Percentiles rank a stretch among this genome's conserved stretches.
Conservation (phyloP, 2,888 invertebrate genomes). For the Octonoba sinensis region DNA sequence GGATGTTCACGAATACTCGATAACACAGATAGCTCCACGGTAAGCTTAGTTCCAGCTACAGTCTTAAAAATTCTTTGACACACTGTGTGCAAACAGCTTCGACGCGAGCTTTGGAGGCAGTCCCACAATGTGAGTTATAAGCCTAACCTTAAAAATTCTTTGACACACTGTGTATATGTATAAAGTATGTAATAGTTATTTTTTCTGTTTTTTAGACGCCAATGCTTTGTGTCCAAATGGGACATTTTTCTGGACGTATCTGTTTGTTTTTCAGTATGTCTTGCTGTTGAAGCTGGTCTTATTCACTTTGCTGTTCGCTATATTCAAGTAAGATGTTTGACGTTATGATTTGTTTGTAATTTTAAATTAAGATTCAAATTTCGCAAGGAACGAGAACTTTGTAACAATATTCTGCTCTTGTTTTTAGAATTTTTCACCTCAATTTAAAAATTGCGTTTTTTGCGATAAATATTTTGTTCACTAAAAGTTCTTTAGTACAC, state of each 20-base stretch:
- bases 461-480: neutral
- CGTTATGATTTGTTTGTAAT: neutral
- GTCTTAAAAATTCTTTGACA: too few species aligned
- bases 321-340: slow-evolving; percentile 68
- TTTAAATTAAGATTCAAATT: neutral
- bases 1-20: too few species aligned
- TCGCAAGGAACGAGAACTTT: too few species aligned
- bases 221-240: slow-evolving; percentile 62
- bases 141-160: too few species aligned
- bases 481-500: neutral
- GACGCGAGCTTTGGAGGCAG: too few species aligned
- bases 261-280: slow-evolving; percentile 68
- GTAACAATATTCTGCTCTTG: too few species aligned
- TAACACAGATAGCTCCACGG: too few species aligned
- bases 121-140: too few species aligned
- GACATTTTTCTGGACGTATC: slow-evolving; percentile 65
- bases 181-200: neutral
- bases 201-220: slow-evolving; percentile 53
- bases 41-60: too few species aligned
- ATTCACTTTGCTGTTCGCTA: slow-evolving; percentile 70
- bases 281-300: slow-evolving; percentile 69
- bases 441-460: neutral
- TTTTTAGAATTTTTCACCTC: too few species aligned
- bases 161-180: too few species aligned
- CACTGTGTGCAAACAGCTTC: too few species aligned